Evolutionary conservation across 2,888 invertebrate species (phyloP), one percentile per base, ranked within the genome.

Genomic region (Mechanitis messenoides): DNA sequence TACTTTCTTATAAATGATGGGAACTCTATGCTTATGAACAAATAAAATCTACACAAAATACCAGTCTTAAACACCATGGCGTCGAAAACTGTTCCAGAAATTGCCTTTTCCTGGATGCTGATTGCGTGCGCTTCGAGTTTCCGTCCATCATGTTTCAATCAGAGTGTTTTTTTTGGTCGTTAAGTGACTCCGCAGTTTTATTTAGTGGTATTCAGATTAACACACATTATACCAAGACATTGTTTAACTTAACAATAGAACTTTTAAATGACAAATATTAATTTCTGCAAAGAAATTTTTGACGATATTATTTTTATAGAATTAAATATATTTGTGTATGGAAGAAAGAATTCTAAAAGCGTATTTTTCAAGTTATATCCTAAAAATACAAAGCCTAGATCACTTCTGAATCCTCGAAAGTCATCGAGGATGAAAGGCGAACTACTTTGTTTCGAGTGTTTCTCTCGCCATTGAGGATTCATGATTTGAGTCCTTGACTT

Each of bases 41-140:
- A 20, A 20, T 35, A 35, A 42, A 11, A 42, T 42, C 1, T 42
- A 7, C 42, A 7, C 9, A 42, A 42, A 42, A 42, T 9, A 9
- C 3, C 9, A 31, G 2, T 9, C 2, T 6, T 31, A 50, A 31
- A 50, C 50, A 50, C 61, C 59, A 61, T 63, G 38, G 56, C 35
- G 55, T 63, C 59, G 61, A 60, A 65, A 65, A 65, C 63, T 63
- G 59, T 63, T 45, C 54, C 63, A 65, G 65, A 85, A 31, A 85
- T 83, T 78, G 80, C 74, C 75, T 77, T 74, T 84, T 85, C 84
- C 85, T 77, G 80, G 73, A 70, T 74, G 68, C 72, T 82, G 82
- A 85, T 84, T 83, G 82, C 80, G 66, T 75, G 73, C 74, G 72
- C 74, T 73, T 75, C 78, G 77, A 71, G 71, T 74, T 78, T 83